These are phyloP conservation scores for Octodon degus DNA, from an alignment of 2,113 vertebrate genomes.

Conservation along the genomic window DNA sequence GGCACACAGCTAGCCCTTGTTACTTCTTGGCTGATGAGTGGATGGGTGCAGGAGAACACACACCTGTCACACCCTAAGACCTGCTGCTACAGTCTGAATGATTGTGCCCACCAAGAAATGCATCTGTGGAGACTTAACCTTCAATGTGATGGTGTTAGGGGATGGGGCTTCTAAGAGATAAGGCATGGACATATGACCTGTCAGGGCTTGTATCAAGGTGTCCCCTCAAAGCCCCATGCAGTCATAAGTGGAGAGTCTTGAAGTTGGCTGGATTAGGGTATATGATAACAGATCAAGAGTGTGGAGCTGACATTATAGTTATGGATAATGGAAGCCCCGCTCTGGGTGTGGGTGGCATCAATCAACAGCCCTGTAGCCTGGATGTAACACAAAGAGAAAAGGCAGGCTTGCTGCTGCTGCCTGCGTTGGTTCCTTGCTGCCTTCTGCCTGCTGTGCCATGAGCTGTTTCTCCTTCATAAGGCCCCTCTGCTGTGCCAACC, in stretches of 20 bases:
- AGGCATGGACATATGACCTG: background rate
- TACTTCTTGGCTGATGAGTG: background rate
- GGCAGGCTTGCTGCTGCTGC: background rate
- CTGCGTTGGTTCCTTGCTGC: background rate
- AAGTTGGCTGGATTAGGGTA: background rate
- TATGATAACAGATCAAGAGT: background rate
- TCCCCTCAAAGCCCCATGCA: background rate
- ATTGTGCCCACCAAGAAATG: background rate
- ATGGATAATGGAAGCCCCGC: background rate
- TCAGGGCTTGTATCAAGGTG: background rate
- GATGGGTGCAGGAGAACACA: rapidly evolving
- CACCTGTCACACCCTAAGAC: background rate
- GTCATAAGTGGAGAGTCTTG: background rate
- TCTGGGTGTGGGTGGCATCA: background rate
- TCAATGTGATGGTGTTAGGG: too few relatives aligned
- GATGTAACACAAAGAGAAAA: background rate
- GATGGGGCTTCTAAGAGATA: background rate
- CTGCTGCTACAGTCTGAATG: background rate
- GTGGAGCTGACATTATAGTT: background rate
- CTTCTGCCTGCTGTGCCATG: background rate
- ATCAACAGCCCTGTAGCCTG: background rate
- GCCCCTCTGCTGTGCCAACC: background rate
- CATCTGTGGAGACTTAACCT: background rate
- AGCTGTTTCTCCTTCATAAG: background rate
- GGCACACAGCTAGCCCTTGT: background rate